Evolutionary conservation across 2,888 invertebrate genomes (phyloP).

Genomic region (Coleophora deauratella): DNA sequence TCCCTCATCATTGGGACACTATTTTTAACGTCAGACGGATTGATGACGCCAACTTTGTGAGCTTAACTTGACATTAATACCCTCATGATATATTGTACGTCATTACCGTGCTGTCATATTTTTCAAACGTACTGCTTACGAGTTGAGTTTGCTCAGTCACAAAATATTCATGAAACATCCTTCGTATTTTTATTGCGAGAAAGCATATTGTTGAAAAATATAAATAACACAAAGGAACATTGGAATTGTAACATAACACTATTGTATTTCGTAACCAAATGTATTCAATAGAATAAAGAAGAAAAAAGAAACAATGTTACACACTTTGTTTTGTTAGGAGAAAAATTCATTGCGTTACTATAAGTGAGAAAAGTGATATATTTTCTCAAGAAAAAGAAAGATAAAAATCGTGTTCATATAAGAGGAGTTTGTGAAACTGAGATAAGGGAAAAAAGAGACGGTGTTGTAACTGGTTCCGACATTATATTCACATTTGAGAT

Average conservation of each 20-base stretch:
- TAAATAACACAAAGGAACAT: slow-evolving; percentile 23
- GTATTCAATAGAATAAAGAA: slow-evolving; percentile 46
- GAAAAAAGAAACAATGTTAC: slow-evolving; percentile 48
- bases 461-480: slow-evolving; percentile 57
- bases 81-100: slow-evolving; percentile 48
- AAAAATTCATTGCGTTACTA: slow-evolving; percentile 29
- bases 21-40: slow-evolving; percentile 53
- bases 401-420: slow-evolving; percentile 15
- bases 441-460: slow-evolving; percentile 52
- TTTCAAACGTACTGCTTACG: slow-evolving; percentile 36
- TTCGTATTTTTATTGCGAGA: slow-evolving; percentile 24
- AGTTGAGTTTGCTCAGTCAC: slow-evolving; percentile 30
- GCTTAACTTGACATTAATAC: slow-evolving; percentile 60
- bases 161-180: slow-evolving; percentile 20
- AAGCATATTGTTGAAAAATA: slow-evolving; percentile 21
- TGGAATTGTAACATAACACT: slow-evolving; percentile 33
- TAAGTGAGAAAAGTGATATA: slow-evolving; percentile 4
- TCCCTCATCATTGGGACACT: slow-evolving; percentile 58
- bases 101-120: slow-evolving; percentile 39
- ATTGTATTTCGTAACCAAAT: slow-evolving; percentile 42
- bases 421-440: slow-evolving; percentile 32
- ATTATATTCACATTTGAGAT: slow-evolving; percentile 72
- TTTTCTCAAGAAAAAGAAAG: background rate
- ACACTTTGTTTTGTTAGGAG: slow-evolving; percentile 34
- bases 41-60: slow-evolving; percentile 50